Conservation (phyloP, 2,888 invertebrate species). For the Polyommatus iphigenia region DNA sequence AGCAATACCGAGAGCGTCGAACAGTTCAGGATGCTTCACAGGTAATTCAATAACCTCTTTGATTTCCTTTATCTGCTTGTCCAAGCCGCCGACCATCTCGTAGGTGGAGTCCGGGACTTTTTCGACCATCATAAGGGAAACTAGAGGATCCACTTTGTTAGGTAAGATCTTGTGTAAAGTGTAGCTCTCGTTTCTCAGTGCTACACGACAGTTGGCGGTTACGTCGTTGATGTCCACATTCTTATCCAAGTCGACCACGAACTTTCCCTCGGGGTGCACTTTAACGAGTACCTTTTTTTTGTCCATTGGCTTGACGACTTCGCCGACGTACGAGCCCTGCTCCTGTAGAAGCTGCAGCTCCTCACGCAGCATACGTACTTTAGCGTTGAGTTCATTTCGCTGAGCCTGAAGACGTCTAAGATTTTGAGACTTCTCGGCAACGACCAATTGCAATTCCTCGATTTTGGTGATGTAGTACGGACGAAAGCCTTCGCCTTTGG, state of each 20-base stretch:
- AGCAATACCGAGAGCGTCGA: conserved; percentile 98
- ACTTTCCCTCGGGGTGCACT: conserved; percentile 99
- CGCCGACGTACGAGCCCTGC: conserved; percentile 99
- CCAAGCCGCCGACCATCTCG: conserved; percentile 99
- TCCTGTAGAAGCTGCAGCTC: conserved; percentile 97
- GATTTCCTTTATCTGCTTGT: conserved; percentile 99
- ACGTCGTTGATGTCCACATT: conserved; percentile 99
- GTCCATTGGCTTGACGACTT: conserved; percentile 99
- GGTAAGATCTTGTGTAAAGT: conserved; percentile 99
- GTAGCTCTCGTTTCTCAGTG: conserved; percentile 98
- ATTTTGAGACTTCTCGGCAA: conserved; percentile 99
- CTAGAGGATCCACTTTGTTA: conserved; percentile 99
- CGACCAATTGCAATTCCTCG: conserved; percentile 96
- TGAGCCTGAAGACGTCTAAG: conserved; percentile 98
- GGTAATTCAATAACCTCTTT: conserved; percentile 99
- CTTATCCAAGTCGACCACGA: conserved; percentile 99
- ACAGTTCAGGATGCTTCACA: conserved; percentile 99
- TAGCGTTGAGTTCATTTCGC: conserved; percentile 98
- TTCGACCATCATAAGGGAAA: conserved; percentile 99
- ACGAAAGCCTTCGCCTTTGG: conserved; percentile 93
- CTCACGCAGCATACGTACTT: conserved; percentile 98
- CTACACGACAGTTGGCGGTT: conserved; percentile 98
- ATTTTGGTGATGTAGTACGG: conserved; percentile 99
- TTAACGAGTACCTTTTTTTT: conserved; percentile 99
- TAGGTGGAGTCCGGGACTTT: conserved; percentile 99